A percentile compares a stretch with the other conserved stretches of the same genome.
Conservation (phyloP, 2,113 vertebrate genomes). For the Oryzias woworae region DNA sequence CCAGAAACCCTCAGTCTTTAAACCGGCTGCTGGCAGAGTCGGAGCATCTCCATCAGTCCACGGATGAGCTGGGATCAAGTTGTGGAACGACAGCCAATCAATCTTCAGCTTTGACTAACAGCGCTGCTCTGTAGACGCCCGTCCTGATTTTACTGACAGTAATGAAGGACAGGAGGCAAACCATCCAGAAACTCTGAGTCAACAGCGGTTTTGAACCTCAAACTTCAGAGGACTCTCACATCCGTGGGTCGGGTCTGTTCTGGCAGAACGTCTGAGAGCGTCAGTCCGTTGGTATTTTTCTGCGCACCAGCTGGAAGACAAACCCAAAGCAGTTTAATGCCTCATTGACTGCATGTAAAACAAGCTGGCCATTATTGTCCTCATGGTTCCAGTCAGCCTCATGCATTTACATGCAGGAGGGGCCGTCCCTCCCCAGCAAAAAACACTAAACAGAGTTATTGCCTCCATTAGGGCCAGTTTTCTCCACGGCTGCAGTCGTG, state of each 20-base stretch:
- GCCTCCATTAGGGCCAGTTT: conserved; percentile 18
- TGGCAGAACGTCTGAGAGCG: not conserved
- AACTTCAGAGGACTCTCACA: not conserved
- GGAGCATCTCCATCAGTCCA: conserved; percentile 1
- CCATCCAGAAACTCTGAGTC: too few species aligned
- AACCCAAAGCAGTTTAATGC: conserved; percentile 45
- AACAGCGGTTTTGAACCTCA: too few species aligned
- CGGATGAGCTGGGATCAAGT: conserved; percentile 1
- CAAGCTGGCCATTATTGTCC: conserved; percentile 43
- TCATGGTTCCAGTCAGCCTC: conserved; percentile 44
- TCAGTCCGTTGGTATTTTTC: not conserved
- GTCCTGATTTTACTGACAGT: not conserved
- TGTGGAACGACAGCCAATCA: conserved; percentile 10
- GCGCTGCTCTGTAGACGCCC: not conserved
- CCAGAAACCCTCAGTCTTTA: too few species aligned
- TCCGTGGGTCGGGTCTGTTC: not conserved
- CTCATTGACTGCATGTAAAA: conserved; percentile 60
- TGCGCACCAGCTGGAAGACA: not conserved
- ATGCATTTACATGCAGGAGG: conserved; percentile 50
- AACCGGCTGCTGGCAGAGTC: not conserved
- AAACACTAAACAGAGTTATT: conserved; percentile 21
- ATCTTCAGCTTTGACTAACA: conserved; percentile 1
- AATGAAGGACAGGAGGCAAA: too few species aligned
- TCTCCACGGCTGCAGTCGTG: not conserved
- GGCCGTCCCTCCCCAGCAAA: not conserved